phyloP scores from a whole-genome alignment of 2,113 vertebrate species.

The Centropus bengalensis region DNA sequence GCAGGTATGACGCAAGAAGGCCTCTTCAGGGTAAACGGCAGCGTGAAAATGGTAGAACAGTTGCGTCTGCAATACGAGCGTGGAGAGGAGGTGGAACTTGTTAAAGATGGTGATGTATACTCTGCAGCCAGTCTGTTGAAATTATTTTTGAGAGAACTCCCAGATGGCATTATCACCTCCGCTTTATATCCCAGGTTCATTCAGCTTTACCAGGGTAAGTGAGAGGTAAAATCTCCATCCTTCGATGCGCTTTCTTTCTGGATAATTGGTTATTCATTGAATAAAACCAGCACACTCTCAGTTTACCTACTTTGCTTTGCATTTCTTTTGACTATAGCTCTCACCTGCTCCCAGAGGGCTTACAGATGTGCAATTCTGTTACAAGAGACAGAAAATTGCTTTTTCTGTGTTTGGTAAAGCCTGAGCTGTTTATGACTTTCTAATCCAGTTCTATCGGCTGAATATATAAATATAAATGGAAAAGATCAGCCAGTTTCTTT shows the following conservation, averaged over 20 bases:
- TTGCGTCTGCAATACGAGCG: slow-evolving; percentile 83
- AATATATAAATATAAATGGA: neutral
- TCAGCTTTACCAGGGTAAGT: slow-evolving; percentile 84
- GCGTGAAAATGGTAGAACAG: slow-evolving; percentile 82
- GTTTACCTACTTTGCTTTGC: neutral
- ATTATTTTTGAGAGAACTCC: slow-evolving; percentile 88
- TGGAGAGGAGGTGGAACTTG: slow-evolving; percentile 78
- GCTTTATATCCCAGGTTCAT: slow-evolving; percentile 80
- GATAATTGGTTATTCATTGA: neutral
- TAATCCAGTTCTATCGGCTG: neutral
- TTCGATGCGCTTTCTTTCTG: neutral
- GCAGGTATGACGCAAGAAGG: slow-evolving; percentile 91
- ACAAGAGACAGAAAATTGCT: neutral
- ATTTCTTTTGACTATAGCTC: neutral
- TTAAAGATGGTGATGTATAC: slow-evolving; percentile 78
- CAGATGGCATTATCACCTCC: slow-evolving; percentile 82
- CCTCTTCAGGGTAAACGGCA: slow-evolving; percentile 91
- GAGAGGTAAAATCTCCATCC: neutral
- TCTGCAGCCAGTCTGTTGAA: slow-evolving; percentile 91
- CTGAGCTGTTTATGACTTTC: neutral
- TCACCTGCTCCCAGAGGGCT: neutral
- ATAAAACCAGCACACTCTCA: neutral
- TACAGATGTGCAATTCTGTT: neutral
- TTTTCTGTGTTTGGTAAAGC: neutral
- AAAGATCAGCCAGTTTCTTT: neutral